Conservation (phyloP, 2,797 vertebrate species). For the Phoebastria nigripes region DNA sequence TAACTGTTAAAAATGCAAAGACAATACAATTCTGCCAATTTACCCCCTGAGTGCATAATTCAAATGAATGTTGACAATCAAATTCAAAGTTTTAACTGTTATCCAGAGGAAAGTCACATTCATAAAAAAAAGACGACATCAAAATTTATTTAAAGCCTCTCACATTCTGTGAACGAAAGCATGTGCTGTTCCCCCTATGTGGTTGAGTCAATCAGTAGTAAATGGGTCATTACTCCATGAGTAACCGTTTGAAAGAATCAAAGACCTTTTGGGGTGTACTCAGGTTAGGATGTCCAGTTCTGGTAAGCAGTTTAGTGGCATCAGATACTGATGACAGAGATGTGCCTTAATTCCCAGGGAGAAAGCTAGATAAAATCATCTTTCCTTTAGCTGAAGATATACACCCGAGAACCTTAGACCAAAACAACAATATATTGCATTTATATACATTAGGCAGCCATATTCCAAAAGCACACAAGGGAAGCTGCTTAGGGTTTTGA, state of each 20-base stretch:
- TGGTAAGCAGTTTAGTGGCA: not conserved
- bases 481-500: not conserved
- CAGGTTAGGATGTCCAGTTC: not conserved
- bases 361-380: not conserved
- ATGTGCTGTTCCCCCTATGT: not conserved
- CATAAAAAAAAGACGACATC: not conserved
- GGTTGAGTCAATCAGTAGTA: not conserved
- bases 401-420: not conserved
- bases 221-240: not conserved
- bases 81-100: constrained; percentile 11
- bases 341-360: not conserved
- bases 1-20: not conserved
- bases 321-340: not conserved
- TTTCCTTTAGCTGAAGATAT: not conserved
- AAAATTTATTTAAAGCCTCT: not conserved
- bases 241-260: not conserved
- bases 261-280: not conserved
- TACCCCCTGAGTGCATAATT: not conserved
- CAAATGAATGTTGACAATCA: not conserved
- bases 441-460: not conserved
- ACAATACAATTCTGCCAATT: not conserved
- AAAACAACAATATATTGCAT: rapidly evolving
- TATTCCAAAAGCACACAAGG: not conserved
- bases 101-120: not conserved
- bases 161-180: not conserved